phyloP scores from a whole-genome alignment of 2,888 invertebrate genomes.

The Ellobium chinense region DNA sequence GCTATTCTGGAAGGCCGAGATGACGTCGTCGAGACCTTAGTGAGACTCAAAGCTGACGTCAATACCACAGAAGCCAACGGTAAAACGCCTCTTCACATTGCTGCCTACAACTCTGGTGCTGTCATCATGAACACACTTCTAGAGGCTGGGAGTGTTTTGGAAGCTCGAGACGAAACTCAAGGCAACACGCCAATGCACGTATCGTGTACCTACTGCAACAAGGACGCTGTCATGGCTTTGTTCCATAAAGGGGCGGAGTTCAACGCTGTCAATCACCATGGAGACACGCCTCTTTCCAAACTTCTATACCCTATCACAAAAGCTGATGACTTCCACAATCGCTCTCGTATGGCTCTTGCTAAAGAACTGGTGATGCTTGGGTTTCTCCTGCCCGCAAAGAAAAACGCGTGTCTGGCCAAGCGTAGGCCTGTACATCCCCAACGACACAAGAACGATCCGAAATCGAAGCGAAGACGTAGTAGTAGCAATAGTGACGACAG shows the following conservation, averaged over 20 bases:
- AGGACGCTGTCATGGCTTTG: not conserved
- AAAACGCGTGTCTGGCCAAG: too few relatives aligned
- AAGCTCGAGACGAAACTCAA: not conserved
- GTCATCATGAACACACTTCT: not conserved
- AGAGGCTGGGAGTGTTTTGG: not conserved
- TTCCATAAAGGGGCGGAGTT: constrained; percentile 8
- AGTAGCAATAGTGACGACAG: too few relatives aligned
- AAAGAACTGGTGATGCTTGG: not conserved
- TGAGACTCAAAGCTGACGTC: not conserved
- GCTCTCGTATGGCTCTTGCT: not conserved
- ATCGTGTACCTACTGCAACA: not conserved
- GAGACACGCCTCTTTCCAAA: constrained; percentile 15
- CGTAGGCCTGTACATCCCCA: too few relatives aligned
- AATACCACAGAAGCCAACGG: not conserved
- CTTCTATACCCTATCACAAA: not conserved
- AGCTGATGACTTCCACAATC: constrained; percentile 11
- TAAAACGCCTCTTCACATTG: not conserved
- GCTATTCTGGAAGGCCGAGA: not conserved
- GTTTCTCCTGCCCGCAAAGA: not conserved
- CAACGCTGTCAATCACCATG: constrained; percentile 13
- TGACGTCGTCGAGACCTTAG: not conserved
- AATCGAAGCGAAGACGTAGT: too few relatives aligned
- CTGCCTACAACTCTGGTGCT: not conserved
- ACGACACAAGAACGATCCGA: too few relatives aligned
- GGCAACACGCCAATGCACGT: constrained; percentile 16